Evolutionary conservation across 2,797 vertebrate species (phyloP).

Genomic region (Xenopus petersii): DNA sequence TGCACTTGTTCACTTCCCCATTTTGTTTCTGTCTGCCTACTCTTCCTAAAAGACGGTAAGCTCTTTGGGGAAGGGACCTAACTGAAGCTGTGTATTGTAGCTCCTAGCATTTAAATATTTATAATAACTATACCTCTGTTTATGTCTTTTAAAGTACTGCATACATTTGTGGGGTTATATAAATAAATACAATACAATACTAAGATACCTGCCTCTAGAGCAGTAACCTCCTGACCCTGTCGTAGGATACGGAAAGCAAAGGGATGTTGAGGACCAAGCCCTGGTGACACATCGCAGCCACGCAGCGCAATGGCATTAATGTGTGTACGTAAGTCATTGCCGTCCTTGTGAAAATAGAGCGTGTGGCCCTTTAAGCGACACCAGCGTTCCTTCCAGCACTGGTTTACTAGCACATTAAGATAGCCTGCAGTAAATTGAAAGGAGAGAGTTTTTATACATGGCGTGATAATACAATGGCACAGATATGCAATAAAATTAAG

Average conservation of each 20-base stretch:
- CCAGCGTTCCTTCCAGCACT: constrained; percentile 95
- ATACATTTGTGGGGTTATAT: too few species aligned
- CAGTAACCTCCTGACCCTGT: constrained; percentile 73
- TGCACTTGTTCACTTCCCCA: too few species aligned
- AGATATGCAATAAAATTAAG: too few species aligned
- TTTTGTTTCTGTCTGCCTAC: too few species aligned
- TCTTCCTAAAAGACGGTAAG: too few species aligned
- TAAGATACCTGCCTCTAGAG: constrained; percentile 79
- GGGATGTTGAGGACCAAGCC: constrained; percentile 88
- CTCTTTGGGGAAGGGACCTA: too few species aligned
- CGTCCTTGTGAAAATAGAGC: constrained; percentile 87
- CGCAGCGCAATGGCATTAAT: constrained; percentile 74
- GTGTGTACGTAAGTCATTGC: constrained; percentile 74
- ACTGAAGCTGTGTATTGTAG: too few species aligned
- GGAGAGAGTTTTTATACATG: not conserved
- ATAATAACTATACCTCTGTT: too few species aligned
- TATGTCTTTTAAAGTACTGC: too few species aligned
- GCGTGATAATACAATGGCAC: not conserved
- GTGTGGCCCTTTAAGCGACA: constrained; percentile 81
- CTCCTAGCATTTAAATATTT: too few species aligned
- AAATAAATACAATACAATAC: not conserved
- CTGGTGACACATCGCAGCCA: constrained; percentile 83
- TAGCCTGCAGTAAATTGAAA: constrained; percentile 70
- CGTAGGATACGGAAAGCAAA: constrained; percentile 90
- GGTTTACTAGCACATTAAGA: constrained; percentile 83